Evolutionary conservation across 2,113 vertebrate genomes (phyloP), one percentile per base, ranked within the genome.

Genomic region (Stegastes partitus): DNA sequence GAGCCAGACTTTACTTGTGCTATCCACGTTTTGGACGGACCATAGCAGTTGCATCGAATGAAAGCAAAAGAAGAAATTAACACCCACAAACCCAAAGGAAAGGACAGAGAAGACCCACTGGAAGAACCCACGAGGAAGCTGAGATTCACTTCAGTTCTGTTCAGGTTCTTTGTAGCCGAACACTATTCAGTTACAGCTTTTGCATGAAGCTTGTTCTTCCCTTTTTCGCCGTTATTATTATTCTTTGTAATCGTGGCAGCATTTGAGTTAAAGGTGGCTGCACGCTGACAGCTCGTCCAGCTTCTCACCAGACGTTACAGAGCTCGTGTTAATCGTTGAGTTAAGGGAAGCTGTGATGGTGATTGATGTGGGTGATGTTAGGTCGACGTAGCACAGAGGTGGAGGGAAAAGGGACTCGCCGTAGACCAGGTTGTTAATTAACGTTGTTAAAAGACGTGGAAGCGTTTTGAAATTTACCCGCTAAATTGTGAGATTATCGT

Each of bases 101-200:
- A 87, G 83, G 74, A 91, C 5, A 92, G 91, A 88, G 70, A 75
- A 94, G 89, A 91, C 68, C 89, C 86, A 39, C 53, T 23, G 84
- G 79, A 66, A 89, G 63, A 89, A 55, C 70, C 89, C 88, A 87
- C 1, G 15, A 76, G 9, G 57, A 82, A 74, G 57, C 47, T n/a
- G 49, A 44, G 54, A 74, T 88, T 89, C 89, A 91, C 87, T 90
- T 91, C 82, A 77, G 0, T 77, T 89, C 73, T 82, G 87, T 88
- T 89, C 88, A 88, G 72, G 28, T 59, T 22, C 21, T 66, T 61
- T 23, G 7, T 5, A 22, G 26, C 39, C 53, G 14, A 28, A 34
- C 37, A 0, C 2, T n/a, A 2, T 51, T 71, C 50, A 8, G 42
- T 61, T 25, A 6, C 3, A 18, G 2, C 25, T 57, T 67, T 42